Evolutionary conservation across 2,113 vertebrate species (phyloP).

Genomic region (Cyprinodon brontotheroides): DNA sequence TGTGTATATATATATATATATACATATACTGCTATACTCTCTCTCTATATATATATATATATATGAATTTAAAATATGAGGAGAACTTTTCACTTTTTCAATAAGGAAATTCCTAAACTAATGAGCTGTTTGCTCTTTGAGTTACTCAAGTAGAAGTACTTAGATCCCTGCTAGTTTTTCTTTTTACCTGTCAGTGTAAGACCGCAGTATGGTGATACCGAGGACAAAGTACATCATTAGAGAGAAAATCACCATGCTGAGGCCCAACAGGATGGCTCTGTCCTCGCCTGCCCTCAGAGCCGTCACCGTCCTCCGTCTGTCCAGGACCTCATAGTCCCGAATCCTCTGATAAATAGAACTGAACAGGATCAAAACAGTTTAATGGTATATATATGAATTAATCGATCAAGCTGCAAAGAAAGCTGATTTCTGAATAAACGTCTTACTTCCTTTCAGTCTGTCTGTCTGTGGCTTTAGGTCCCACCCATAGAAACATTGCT

Average conservation of each 20-base stretch:
- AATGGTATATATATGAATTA: not conserved
- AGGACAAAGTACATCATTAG: constrained; percentile 95
- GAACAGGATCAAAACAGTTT: constrained; percentile 15
- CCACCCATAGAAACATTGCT: constrained; percentile 93
- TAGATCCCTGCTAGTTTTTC: no score
- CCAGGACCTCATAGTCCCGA: constrained; percentile 89
- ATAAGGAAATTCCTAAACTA: no score
- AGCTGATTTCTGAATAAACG: not conserved
- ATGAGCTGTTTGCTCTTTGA: no score
- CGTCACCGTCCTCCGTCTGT: constrained; percentile 95
- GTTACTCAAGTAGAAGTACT: no score
- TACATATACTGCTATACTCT: no score
- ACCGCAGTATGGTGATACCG: constrained; percentile 90
- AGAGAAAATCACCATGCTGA: constrained; percentile 91
- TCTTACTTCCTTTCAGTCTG: constrained; percentile 85
- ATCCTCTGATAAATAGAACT: constrained; percentile 96
- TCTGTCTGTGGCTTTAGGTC: constrained; percentile 82
- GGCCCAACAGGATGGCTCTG: constrained; percentile 90
- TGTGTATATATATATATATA: no score
- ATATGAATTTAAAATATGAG: no score
- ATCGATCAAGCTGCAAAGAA: not conserved
- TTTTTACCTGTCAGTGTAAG: constrained; percentile 82
- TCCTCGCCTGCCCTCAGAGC: constrained; percentile 94
- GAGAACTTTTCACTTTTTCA: no score
- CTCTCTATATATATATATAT: no score